phyloP scores from a whole-genome alignment of 2,797 vertebrate genomes.

The Danio kyathit region DNA sequence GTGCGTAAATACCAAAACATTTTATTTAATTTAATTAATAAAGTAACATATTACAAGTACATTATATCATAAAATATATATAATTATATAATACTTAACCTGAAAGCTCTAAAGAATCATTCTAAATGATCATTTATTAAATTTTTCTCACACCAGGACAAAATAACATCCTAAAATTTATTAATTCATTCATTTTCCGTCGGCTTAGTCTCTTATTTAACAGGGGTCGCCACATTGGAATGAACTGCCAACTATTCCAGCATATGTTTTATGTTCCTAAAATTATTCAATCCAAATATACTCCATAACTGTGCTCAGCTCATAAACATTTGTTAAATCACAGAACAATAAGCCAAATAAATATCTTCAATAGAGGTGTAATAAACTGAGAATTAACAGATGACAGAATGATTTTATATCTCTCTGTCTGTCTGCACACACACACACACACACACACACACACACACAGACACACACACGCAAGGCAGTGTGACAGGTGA shows the following conservation, averaged over 20 bases:
- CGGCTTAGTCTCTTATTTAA: too few species aligned
- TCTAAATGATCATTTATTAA: not conserved
- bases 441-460: constrained; percentile 7
- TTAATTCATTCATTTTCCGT: too few species aligned
- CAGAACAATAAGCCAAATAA: not conserved
- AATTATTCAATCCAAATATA: too few species aligned
- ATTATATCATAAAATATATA: not conserved
- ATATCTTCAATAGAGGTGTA: not conserved
- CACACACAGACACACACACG: constrained; percentile 15
- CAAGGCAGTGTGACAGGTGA: constrained; percentile 73
- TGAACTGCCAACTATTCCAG: too few species aligned
- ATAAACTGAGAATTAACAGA: not conserved
- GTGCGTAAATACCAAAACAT: too few species aligned
- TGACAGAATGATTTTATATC: not conserved
- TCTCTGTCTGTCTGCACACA: not conserved
- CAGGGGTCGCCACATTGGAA: too few species aligned
- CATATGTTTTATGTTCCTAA: too few species aligned
- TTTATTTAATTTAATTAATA: not conserved
- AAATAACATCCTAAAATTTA: not conserved
- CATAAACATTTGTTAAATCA: not conserved
- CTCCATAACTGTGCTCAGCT: not conserved
- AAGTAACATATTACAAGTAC: not conserved
- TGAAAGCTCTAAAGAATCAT: not conserved
- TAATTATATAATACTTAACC: not conserved
- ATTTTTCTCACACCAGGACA: not conserved